Percentiles rank a stretch among this genome's conserved stretches.
phyloP scores from a whole-genome alignment of 2,888 invertebrate genomes.

The Bembecia ichneumoniformis region DNA sequence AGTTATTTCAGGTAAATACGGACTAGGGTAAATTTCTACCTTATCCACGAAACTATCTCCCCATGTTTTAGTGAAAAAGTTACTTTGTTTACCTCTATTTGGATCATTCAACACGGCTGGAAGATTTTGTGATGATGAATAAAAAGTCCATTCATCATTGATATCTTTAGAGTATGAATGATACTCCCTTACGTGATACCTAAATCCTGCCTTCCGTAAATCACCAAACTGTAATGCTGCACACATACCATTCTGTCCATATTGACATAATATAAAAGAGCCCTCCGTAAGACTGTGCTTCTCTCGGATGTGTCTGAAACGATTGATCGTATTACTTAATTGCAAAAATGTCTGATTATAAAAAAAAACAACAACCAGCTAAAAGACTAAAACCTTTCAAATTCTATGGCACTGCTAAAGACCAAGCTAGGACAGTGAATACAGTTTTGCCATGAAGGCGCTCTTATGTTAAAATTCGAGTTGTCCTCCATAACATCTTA shows the following conservation, averaged over 20 bases:
- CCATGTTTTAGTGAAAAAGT: conserved; percentile 98
- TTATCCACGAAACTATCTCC: conserved; percentile 95
- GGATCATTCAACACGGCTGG: conserved; percentile 97
- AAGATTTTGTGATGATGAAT: conserved; percentile 93
- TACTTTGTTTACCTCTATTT: conserved; percentile 87
- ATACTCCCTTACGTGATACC: conserved; percentile 84
- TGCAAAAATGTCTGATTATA: too few species aligned
- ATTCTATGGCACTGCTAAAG: conserved; percentile 72
- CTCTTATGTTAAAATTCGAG: conserved; percentile 35
- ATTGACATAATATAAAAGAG: conserved; percentile 88
- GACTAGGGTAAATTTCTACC: conserved; percentile 81
- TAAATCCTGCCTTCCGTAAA: conserved; percentile 89
- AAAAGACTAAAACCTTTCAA: conserved; percentile 63
- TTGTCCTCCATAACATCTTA: conserved; percentile 68
- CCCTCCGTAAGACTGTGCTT: conserved; percentile 88
- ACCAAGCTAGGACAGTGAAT: conserved; percentile 73
- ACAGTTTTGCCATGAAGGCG: conserved; percentile 74
- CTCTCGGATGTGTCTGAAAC: conserved; percentile 81
- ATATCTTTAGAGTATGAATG: conserved; percentile 57
- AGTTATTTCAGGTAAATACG: conserved; percentile 86
- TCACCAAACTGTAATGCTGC: conserved; percentile 90
- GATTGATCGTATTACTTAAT: conserved; percentile 4
- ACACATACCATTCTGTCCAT: conserved; percentile 90
- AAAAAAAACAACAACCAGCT: too few species aligned
- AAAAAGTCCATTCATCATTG: conserved; percentile 84